Evolutionary conservation across 2,113 vertebrate genomes (phyloP).

Genomic region (Egretta garzetta): DNA sequence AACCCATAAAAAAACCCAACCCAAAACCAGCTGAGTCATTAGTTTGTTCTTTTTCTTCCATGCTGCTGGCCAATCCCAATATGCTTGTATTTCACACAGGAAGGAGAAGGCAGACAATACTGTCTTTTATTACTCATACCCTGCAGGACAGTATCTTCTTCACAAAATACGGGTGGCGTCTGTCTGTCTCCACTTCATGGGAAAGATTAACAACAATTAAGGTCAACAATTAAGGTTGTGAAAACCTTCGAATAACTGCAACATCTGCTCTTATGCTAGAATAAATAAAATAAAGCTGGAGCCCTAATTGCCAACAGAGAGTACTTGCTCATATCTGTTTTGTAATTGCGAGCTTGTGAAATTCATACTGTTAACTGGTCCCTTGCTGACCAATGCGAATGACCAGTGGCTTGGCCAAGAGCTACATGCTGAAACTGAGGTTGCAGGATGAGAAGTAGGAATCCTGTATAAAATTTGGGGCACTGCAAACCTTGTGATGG

Average conservation of each 20-base stretch:
- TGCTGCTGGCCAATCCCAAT: neutral
- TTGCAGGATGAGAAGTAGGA: neutral
- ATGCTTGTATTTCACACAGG: neutral
- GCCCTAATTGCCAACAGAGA: constrained; percentile 13
- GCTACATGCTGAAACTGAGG: neutral
- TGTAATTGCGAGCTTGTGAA: constrained; percentile 31
- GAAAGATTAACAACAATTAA: constrained; percentile 56
- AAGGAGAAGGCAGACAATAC: constrained; percentile 32
- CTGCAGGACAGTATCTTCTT: constrained; percentile 37
- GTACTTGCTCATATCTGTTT: constrained; percentile 39
- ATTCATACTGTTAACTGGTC: neutral
- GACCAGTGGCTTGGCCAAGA: neutral
- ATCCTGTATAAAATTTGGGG: neutral
- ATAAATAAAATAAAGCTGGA: constrained; percentile 51
- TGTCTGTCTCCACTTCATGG: constrained; percentile 55
- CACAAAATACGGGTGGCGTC: neutral
- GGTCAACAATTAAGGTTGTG: constrained; percentile 54
- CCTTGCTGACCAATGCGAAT: fast-evolving
- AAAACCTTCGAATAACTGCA: constrained; percentile 53
- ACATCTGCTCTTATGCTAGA: constrained; percentile 39
- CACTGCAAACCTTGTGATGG: neutral
- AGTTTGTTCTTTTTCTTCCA: neutral
- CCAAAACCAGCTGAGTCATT: neutral
- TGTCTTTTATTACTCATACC: constrained; percentile 45
- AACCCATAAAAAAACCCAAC: neutral